phyloP scores from a whole-genome alignment of 2,888 invertebrate genomes.

The Plagodis dolabraria region DNA sequence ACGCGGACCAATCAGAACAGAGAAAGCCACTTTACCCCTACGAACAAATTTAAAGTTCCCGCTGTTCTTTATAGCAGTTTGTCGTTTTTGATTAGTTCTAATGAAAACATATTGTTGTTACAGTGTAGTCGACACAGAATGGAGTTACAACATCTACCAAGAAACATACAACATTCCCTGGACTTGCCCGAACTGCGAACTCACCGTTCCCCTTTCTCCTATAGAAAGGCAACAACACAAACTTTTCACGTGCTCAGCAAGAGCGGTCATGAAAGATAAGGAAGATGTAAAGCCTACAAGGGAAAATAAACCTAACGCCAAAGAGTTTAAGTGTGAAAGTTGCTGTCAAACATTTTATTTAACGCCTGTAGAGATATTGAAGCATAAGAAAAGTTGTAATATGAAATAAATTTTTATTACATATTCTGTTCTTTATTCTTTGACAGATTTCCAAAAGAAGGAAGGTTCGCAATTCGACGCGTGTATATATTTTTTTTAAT shows the following conservation, averaged over 20 bases:
- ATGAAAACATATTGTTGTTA: slow-evolving; percentile 39
- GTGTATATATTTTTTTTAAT: too few relatives aligned
- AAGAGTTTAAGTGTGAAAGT: slow-evolving; percentile 88
- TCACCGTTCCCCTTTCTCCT: slow-evolving; percentile 86
- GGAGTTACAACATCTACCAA: slow-evolving; percentile 86
- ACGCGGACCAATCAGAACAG: too few relatives aligned
- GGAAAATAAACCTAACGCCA: slow-evolving; percentile 82
- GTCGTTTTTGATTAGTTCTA: not conserved
- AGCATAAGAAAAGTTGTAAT: slow-evolving; percentile 90
- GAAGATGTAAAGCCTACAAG: slow-evolving; percentile 53
- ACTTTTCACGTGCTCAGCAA: slow-evolving; percentile 73
- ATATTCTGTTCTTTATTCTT: not conserved
- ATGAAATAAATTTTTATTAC: slow-evolving; percentile 52
- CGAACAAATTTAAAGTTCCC: too few relatives aligned
- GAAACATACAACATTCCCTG: slow-evolving; percentile 87
- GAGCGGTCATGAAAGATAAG: slow-evolving; percentile 51
- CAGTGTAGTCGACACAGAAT: slow-evolving; percentile 88
- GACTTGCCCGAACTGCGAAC: slow-evolving; percentile 89
- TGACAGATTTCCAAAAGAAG: not conserved
- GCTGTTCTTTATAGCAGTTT: not conserved
- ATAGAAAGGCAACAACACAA: slow-evolving; percentile 91
- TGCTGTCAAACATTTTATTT: slow-evolving; percentile 89
- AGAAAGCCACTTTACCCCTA: too few relatives aligned
- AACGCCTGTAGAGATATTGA: slow-evolving; percentile 93
- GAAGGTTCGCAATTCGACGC: too few relatives aligned